Conservation (phyloP, 92 coral and sea anemone genomes). For the Paragorgia papillata region DNA sequence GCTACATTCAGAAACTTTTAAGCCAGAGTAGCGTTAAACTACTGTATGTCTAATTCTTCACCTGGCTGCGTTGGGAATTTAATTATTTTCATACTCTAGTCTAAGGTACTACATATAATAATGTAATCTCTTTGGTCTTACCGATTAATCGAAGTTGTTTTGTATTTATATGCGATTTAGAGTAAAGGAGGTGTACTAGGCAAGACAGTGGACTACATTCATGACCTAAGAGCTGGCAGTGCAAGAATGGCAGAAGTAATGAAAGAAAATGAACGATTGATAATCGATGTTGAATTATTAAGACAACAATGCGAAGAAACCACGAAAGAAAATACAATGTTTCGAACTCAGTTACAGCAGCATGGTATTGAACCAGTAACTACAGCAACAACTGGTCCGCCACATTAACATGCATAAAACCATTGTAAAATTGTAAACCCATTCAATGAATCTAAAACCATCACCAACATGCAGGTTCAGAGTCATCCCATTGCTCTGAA, state of each 20-base stretch:
- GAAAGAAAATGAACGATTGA: constrained; percentile 86
- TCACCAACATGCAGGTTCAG: background rate
- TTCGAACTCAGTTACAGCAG: constrained; percentile 89
- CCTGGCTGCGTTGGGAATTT: too few relatives aligned
- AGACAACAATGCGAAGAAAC: constrained; percentile 95
- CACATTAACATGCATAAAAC: constrained; percentile 24
- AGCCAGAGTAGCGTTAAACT: too few relatives aligned
- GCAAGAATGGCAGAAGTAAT: constrained; percentile 87
- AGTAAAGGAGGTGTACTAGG: constrained; percentile 98
- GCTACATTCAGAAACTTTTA: too few relatives aligned
- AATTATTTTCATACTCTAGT: too few relatives aligned
- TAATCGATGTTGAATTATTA: constrained; percentile 76
- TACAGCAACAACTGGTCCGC: constrained; percentile 48
- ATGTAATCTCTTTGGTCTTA: background rate
- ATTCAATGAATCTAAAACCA: background rate
- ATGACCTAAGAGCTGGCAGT: constrained; percentile 79
- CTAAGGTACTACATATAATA: too few relatives aligned
- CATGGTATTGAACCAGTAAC: constrained; percentile 88
- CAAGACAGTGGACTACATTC: constrained; percentile 93
- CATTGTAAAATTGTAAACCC: background rate
- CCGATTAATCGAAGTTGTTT: background rate
- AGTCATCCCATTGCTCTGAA: constrained; percentile 29
- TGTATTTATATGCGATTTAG: constrained; percentile 45
- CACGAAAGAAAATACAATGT: constrained; percentile 85
- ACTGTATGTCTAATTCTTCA: too few relatives aligned